Conservation (phyloP, 2,888 invertebrate species). For the Coleophora deauratella region DNA sequence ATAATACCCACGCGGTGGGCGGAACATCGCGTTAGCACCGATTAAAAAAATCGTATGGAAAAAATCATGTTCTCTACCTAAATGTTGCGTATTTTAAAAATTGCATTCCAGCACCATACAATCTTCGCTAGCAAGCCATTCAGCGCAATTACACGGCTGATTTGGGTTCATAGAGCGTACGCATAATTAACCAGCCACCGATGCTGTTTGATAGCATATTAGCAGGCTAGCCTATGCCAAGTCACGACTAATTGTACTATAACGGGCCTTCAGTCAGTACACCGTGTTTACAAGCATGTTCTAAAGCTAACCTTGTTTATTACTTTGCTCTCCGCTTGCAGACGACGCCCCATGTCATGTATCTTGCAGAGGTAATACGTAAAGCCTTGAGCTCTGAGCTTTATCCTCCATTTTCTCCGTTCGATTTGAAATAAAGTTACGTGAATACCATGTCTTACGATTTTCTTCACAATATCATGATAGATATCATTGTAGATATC, state of each 20-base stretch:
- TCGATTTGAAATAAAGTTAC: slow-evolving; percentile 19
- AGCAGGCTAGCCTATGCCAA: slow-evolving; percentile 59
- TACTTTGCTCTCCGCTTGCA: slow-evolving; percentile 37
- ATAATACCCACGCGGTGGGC: too few species aligned
- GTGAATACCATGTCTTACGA: slow-evolving; percentile 22
- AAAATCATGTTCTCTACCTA: too few species aligned
- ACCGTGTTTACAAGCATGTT: not conserved
- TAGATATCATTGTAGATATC: slow-evolving; percentile 29
- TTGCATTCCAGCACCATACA: too few species aligned
- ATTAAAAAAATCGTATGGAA: too few species aligned
- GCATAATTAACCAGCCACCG: slow-evolving; percentile 57
- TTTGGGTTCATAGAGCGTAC: slow-evolving; percentile 59
- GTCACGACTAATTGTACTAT: slow-evolving; percentile 49
- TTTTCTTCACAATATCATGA: slow-evolving; percentile 28
- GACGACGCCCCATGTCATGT: slow-evolving; percentile 15
- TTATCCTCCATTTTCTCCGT: slow-evolving; percentile 6
- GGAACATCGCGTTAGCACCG: too few species aligned
- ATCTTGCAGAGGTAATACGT: not conserved
- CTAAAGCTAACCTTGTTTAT: slow-evolving; percentile 7
- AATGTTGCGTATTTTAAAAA: too few species aligned
- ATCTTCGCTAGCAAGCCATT: slow-evolving; percentile 17
- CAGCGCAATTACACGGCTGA: slow-evolving; percentile 42
- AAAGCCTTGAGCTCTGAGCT: not conserved
- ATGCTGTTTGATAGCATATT: slow-evolving; percentile 62
- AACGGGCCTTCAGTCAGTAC: not conserved